Percentiles rank a stretch among this genome's conserved stretches.
These are phyloP conservation scores for Philonicus albiceps DNA, from an alignment of 2,888 invertebrate species.

Conservation along the genomic window DNA sequence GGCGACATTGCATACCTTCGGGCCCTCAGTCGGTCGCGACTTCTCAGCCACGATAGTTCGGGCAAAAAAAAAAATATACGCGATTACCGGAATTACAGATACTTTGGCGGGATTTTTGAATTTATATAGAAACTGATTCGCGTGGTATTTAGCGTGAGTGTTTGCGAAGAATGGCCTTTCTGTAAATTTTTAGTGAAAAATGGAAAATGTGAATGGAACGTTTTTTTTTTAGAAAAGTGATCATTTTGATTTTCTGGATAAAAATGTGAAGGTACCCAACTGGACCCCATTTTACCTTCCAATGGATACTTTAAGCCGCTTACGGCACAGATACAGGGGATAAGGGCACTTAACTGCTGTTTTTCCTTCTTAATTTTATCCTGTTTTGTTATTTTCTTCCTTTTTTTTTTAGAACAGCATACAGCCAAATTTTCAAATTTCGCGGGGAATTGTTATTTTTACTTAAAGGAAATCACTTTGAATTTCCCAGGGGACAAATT, in stretches of 20 bases:
- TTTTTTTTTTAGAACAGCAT: neutral
- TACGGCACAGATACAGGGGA: neutral
- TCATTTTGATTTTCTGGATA: neutral
- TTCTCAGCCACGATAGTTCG: neutral
- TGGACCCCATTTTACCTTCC: neutral
- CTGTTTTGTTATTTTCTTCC: neutral
- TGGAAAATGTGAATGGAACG: neutral
- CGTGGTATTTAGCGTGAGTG: neutral
- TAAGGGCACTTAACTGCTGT: neutral
- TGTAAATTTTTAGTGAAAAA: neutral
- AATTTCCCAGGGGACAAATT: neutral
- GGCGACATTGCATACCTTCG: conserved; percentile 17
- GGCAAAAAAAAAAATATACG: no score
- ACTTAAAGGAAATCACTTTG: neutral
- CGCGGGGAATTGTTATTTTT: neutral
- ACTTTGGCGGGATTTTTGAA: neutral
- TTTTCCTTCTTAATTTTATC: neutral
- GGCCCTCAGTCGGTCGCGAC: conserved; percentile 4
- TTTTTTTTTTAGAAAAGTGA: neutral
- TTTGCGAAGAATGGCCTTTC: neutral
- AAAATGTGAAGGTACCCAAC: neutral
- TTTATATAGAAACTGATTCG: neutral
- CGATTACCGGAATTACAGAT: no score
- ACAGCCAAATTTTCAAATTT: neutral
- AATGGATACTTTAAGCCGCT: neutral